Base-by-base conservation (phyloP, 2,888 invertebrate species). In the Drosophila longiperda region DNA sequence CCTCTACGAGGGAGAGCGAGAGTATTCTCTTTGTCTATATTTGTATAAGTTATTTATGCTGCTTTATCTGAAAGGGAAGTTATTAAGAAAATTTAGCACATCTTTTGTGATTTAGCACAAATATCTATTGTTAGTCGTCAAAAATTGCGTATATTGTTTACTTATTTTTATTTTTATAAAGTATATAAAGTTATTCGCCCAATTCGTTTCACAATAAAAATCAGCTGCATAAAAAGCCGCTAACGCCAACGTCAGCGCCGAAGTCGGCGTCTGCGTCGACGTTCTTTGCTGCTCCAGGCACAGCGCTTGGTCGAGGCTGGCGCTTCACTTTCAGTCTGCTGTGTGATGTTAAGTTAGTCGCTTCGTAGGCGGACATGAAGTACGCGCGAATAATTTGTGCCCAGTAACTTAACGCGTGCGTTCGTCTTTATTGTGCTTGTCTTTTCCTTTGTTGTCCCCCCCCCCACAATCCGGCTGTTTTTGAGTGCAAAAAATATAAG, bases 251-350 rank as follows among this genome's bases (percentile, higher is more conserved):
- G 68, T 40, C 66, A 33, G 50, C 74, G 66, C 34, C 34, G 26
- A 8, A 33, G 15, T 7, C 55, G 23, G 23, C 68, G 78, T 48
- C 60, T 40, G 26, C 63, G 62, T 38, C 52, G 7, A 33, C 70
- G 67, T 63, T 23, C 55, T 66, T 52, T 66, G 66, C 62, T 65
- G 48, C 40, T 49, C 64, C 66, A 67, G 20, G 55, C 55, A 65
- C 74, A 65, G 64, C 79, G 80, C 73, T 74, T 67, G 75, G 26
- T 66, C 54, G 68, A 55, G 69, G 90, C 90, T 92, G 92, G 42
- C 45, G 20, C 91, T 91, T 55, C 55, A 38, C 91, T 89, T 87
- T 92, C 90, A 93, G 93, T 93, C 90, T 91, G 92, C 91, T 90
- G 89, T 91, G 91, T 91, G 92, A 91, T 93, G 91, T 92, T 91